Evolutionary conservation across 2,113 vertebrate species (phyloP).

Genomic region (Clarias macrocephalus): DNA sequence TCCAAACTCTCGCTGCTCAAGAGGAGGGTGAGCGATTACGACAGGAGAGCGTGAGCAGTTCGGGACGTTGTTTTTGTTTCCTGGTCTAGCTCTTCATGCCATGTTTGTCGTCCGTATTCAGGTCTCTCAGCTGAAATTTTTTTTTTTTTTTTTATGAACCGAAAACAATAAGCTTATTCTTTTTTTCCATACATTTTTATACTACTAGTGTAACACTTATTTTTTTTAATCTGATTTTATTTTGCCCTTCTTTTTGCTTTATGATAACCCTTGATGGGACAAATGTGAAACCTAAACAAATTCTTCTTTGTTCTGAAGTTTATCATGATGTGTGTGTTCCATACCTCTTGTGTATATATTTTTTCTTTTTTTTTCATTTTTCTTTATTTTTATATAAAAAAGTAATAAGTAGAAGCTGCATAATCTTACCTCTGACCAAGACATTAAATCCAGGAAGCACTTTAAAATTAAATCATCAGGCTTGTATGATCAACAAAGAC

Average conservation of each 20-base stretch:
- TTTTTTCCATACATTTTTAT: background rate
- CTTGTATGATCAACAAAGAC: background rate
- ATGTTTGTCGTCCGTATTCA: background rate
- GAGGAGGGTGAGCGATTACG: conserved; percentile 82
- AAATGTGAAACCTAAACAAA: background rate
- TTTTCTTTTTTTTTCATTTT: background rate
- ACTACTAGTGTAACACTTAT: background rate
- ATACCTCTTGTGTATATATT: background rate
- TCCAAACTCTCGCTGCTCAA: conserved; percentile 85
- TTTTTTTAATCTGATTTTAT: background rate
- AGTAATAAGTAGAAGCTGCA: background rate
- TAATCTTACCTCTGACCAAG: background rate
- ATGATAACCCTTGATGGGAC: background rate
- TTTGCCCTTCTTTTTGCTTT: background rate
- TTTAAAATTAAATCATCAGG: conserved; percentile 1
- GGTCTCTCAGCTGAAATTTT: background rate
- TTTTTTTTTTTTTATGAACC: background rate
- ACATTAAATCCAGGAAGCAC: background rate
- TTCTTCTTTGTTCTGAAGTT: background rate
- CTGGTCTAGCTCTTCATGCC: background rate
- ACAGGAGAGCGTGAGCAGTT: conserved; percentile 66
- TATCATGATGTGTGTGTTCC: background rate
- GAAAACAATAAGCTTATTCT: background rate
- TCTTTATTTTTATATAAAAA: background rate
- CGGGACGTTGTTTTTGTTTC: background rate